Evolutionary conservation across 2,113 vertebrate species (phyloP).

Genomic region (Oriolus oriolus): DNA sequence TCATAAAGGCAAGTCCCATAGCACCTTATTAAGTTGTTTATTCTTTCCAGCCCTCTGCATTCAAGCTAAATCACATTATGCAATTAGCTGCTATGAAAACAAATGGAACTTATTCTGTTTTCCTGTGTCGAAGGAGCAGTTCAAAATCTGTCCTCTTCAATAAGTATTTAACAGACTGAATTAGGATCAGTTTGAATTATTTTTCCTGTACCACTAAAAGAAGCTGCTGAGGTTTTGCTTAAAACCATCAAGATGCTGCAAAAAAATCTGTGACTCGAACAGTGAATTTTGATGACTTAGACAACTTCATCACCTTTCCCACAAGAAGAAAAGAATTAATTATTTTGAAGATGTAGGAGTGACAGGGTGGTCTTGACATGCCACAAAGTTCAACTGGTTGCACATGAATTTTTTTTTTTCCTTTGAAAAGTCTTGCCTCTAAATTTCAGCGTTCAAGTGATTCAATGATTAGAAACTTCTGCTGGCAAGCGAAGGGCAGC

Average conservation of each 20-base stretch:
- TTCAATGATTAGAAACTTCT: not conserved
- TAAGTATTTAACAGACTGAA: not conserved
- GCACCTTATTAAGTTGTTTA: conserved; percentile 75
- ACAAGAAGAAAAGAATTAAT: not conserved
- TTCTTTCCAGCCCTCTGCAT: conserved; percentile 40
- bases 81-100: conserved; percentile 36
- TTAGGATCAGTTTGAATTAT: not conserved
- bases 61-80: conserved; percentile 13
- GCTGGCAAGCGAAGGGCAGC: not conserved
- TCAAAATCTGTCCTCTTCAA: not conserved
- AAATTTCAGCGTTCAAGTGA: not conserved
- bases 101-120: not conserved
- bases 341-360: not conserved
- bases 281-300: not conserved
- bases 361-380: not conserved
- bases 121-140: not conserved
- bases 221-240: not conserved
- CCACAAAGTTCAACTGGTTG: not conserved
- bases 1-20: conserved; percentile 46
- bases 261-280: not conserved
- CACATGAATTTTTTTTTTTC: not conserved
- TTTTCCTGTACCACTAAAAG: not conserved
- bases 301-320: not conserved
- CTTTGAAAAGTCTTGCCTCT: not conserved
- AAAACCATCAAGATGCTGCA: not conserved